Evolutionary conservation across 2,888 invertebrate species (phyloP).

Genomic region (Archaeoteleia sp.): DNA sequence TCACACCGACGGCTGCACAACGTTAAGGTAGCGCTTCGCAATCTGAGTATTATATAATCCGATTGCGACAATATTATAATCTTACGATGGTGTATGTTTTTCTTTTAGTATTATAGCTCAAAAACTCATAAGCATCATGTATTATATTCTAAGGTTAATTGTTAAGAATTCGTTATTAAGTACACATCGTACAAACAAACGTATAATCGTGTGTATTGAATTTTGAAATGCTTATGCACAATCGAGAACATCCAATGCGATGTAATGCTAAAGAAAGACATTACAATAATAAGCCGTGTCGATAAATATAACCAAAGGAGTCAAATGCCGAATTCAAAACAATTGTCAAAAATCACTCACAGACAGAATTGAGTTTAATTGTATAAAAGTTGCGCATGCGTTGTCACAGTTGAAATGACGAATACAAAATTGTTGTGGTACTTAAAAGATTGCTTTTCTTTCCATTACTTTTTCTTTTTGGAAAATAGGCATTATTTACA

Average conservation of each 20-base stretch:
- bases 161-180: conserved; percentile 65
- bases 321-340: no score
- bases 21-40: conserved; percentile 35
- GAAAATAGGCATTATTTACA: conserved; percentile 92
- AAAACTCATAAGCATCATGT: conserved; percentile 71
- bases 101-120: conserved; percentile 69
- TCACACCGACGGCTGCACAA: conserved; percentile 19
- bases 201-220: conserved; percentile 61
- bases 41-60: conserved; percentile 45
- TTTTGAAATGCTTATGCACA: conserved; percentile 58
- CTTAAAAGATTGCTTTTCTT: background rate
- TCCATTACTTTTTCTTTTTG: conserved; percentile 66
- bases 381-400: no score
- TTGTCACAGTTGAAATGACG: no score
- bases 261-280: no score
- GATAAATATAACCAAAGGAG: no score
- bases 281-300: no score
- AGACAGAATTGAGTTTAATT: no score
- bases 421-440: background rate
- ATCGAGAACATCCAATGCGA: conserved; percentile 45
- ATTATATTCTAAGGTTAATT: conserved; percentile 66
- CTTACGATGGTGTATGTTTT: conserved; percentile 69
- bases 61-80: conserved; percentile 64
- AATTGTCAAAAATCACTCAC: no score
- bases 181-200: conserved; percentile 60